Evolutionary conservation across 2,113 vertebrate species (phyloP).

Genomic region (rabbit (Oryctolagus cuniculus)): mOryCun1.1 NC_091438.1:142281001-142281500

Average conservation of each 20-base stretch:
- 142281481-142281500: not conserved
- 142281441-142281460: not conserved
- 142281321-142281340: not conserved
- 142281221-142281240: not conserved
- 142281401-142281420: not conserved
- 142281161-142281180: slow-evolving; percentile 52
- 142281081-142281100: not conserved
- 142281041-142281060: not conserved
- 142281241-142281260: not conserved
- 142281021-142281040: not conserved
- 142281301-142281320: not conserved
- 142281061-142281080: not conserved
- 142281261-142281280: not conserved
- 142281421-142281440: not conserved
- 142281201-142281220: slow-evolving; percentile 18
- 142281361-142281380: not conserved
- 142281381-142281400: not conserved
- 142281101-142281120: not conserved
- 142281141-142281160: slow-evolving; percentile 17
- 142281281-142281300: not conserved
- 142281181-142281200: slow-evolving; percentile 11
- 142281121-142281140: not conserved
- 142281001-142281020: not conserved
- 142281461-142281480: not conserved
- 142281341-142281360: not conserved